Conservation (phyloP, 2,888 invertebrate species). For the Drosophila antonietae region DNA sequence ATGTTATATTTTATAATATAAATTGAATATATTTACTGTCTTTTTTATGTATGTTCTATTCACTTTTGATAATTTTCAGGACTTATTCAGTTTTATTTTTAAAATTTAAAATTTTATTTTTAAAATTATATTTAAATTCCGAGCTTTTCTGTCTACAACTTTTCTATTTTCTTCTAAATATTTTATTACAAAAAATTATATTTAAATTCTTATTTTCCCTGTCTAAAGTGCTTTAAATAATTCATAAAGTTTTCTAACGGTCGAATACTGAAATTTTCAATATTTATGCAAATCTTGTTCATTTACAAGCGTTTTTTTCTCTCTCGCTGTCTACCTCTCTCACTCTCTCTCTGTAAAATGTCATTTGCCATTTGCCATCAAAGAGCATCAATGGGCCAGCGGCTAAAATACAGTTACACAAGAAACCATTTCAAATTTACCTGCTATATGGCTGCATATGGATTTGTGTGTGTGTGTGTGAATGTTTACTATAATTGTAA, state of each 20-base stretch:
- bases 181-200: background rate
- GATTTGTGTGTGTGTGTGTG: slow-evolving; percentile 1
- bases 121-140: too few species aligned
- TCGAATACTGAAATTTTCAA: background rate
- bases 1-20: too few species aligned
- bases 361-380: slow-evolving; percentile 30
- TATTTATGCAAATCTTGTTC: slow-evolving; percentile 41
- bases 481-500: slow-evolving; percentile 71
- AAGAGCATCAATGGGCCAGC: slow-evolving; percentile 47
- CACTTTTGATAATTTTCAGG: too few species aligned
- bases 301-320: slow-evolving; percentile 18
- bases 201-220: background rate
- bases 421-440: slow-evolving; percentile 32
- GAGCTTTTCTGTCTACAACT: too few species aligned
- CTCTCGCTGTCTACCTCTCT: too few species aligned
- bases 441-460: background rate
- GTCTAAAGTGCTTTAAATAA: background rate
- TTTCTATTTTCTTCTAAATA: too few species aligned
- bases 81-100: too few species aligned
- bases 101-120: too few species aligned
- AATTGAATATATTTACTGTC: too few species aligned
- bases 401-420: slow-evolving; percentile 45
- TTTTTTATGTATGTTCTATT: too few species aligned
- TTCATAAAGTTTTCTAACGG: background rate
- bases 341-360: too few species aligned